phyloP scores from a whole-genome alignment of 2,888 invertebrate species.

The Syrphus vitripennis region DNA sequence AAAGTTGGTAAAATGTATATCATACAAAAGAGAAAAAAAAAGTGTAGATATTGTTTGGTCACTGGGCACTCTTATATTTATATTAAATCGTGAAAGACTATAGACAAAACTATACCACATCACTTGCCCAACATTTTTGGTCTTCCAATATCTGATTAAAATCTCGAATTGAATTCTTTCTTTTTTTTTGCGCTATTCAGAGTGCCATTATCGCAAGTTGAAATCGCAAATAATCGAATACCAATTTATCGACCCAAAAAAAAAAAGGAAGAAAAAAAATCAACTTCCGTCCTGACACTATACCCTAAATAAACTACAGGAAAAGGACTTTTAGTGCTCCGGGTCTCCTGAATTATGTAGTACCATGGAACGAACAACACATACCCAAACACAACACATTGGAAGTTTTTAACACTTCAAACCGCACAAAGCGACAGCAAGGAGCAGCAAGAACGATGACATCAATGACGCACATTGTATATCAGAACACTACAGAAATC shows the following conservation, averaged over 20 bases:
- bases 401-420: conserved; percentile 9
- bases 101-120: background rate
- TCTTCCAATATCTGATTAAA: background rate
- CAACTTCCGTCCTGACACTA: conserved; percentile 2
- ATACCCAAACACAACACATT: too few relatives aligned
- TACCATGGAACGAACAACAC: background rate
- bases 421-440: background rate
- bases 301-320: background rate
- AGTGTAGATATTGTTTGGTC: too few relatives aligned
- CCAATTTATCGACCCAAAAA: conserved; percentile 7
- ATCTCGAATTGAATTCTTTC: background rate
- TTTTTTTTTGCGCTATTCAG: too few relatives aligned
- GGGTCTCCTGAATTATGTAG: conserved; percentile 8
- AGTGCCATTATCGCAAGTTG: background rate
- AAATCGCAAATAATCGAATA: conserved; percentile 19
- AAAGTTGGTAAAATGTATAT: background rate
- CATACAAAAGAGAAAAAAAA: too few relatives aligned
- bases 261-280: background rate
- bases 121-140: background rate
- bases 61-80: too few relatives aligned
- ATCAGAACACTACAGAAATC: background rate
- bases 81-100: too few relatives aligned
- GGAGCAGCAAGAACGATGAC: background rate
- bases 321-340: conserved; percentile 9
- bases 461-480: background rate